These are phyloP conservation scores for Xenopus petersii DNA, from an alignment of 2,797 vertebrate genomes.

Conservation along the genomic window DNA sequence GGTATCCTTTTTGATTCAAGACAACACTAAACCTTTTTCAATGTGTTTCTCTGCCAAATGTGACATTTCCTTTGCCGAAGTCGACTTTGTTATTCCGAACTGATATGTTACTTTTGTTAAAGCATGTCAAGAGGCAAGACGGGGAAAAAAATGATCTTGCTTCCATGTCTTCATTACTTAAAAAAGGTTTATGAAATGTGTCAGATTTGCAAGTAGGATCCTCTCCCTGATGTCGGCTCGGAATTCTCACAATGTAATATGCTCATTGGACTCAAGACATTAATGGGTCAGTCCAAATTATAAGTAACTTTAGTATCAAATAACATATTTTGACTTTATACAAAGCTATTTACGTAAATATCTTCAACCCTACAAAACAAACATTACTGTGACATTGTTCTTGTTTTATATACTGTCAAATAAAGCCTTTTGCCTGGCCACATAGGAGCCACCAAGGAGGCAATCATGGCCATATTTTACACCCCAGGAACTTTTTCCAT, in stretches of 20 bases:
- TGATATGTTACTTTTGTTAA: constrained; percentile 8
- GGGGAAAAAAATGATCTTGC: not conserved
- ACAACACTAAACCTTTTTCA: constrained; percentile 9
- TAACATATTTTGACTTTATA: no score
- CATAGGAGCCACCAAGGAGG: no score
- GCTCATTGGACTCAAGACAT: no score
- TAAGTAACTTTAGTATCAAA: no score
- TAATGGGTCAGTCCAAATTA: no score
- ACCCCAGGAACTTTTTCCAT: no score
- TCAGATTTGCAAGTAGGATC: constrained; percentile 18
- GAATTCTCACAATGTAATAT: not conserved
- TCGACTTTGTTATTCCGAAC: not conserved
- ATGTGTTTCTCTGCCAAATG: constrained; percentile 8
- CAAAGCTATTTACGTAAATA: no score
- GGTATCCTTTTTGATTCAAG: constrained; percentile 10
- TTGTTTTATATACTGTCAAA: no score
- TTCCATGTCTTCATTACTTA: constrained; percentile 1
- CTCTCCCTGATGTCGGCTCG: not conserved
- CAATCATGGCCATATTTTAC: no score
- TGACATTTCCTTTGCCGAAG: constrained; percentile 17
- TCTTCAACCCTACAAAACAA: no score
- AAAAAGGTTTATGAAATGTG: constrained; percentile 12
- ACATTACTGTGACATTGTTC: no score
- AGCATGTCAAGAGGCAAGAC: constrained; percentile 7
- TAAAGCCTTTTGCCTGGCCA: no score